Evolutionary conservation across 2,797 vertebrate species (phyloP), one percentile per base, ranked within the genome.

Genomic region (Danio aesculapii): DNA sequence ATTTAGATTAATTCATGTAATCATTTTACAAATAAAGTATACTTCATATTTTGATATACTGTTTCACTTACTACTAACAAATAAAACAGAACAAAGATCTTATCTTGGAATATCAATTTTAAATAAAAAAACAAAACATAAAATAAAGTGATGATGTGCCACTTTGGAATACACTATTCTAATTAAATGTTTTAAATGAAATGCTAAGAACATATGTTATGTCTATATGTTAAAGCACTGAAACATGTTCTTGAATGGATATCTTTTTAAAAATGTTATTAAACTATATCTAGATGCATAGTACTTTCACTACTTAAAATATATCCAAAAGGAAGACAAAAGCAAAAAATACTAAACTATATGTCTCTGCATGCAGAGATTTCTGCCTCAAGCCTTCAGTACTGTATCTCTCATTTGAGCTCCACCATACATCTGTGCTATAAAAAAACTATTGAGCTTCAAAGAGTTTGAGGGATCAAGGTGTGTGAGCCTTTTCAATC

Each of bases 101-200:
- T n/a, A 73, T 53, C 47, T 69, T 79, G 41, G 55, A 50, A 53
- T 21, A 61, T 52, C 44, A 75, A 43, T 77, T 43, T 73, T 19
- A 62, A 16, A 47, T 72, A 47, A 85, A 77, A 81, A 57, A 4
- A 79, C 44, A 61, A n/a, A 70, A 81, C 73, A 87, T 7, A 88
- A 55, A 81, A 87, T 92, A 94, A 93, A 93, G 93, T 94, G 91
- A 93, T 88, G 84, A 81, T 86, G 92, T 94, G 92, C 92, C 84
- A 85, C 82, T 86, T 76, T 91, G 90, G 90, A 93, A 92, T 90
- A 86, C 43, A 30, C 81, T 47, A 76, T 53, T 43, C 50, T 63
- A 75, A 14, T 77, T 50, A 69, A 78, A 63, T 64, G 8, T 10
- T 77, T 41, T 12, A 16, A 76, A 64, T 11, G 17, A 17, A 46